A percentile compares a stretch with the other conserved stretches of the same genome.
Evolutionary conservation across 2,797 vertebrate genomes (phyloP).

Genomic region (Sus cebifrons): DNA sequence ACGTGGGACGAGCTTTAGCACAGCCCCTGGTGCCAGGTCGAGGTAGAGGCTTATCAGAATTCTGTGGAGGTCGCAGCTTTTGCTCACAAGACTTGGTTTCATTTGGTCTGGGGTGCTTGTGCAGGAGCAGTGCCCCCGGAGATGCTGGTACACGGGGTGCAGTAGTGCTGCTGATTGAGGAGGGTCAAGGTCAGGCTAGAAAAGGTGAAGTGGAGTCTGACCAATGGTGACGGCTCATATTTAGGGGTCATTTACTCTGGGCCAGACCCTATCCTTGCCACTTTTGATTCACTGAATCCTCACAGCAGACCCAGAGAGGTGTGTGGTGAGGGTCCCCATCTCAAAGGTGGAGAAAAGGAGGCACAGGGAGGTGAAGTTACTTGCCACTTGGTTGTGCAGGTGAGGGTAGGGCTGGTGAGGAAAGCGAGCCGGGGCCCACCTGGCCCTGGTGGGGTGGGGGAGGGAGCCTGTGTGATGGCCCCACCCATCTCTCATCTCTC

Average conservation of each 20-base stretch:
- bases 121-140: neutral
- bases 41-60: neutral
- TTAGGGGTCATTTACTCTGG: neutral
- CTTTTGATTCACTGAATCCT: neutral
- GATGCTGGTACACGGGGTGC: neutral
- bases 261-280: neutral
- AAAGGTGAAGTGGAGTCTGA: neutral
- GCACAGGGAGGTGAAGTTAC: neutral
- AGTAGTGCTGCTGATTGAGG: neutral
- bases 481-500: conserved; percentile 17
- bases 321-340: neutral
- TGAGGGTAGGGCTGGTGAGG: neutral
- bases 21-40: neutral
- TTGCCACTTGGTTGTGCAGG: neutral
- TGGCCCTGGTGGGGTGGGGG: neutral
- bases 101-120: neutral
- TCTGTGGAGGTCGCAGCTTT: neutral
- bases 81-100: neutral
- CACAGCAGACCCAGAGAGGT: neutral
- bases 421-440: neutral
- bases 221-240: neutral
- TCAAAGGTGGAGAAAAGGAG: conserved; percentile 34
- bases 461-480: neutral
- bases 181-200: neutral
- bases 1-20: neutral